phyloP scores from a whole-genome alignment of 2,888 invertebrate genomes.

The Dioctria linearis region DNA sequence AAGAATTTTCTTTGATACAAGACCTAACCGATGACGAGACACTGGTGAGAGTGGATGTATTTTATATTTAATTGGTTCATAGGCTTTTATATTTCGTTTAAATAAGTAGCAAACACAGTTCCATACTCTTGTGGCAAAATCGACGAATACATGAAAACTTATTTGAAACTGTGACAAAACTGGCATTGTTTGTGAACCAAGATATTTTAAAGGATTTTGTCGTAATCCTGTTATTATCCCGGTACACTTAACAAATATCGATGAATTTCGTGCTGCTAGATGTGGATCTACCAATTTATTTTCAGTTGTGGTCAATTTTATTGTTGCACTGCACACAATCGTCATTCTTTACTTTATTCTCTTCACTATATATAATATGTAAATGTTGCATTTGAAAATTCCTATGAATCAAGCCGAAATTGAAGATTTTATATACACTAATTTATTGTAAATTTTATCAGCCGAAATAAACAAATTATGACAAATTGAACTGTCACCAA shows the following conservation, averaged over 20 bases:
- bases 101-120: constrained; percentile 95
- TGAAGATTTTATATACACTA: no score
- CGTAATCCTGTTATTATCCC: neutral
- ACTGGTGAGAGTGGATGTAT: constrained; percentile 89
- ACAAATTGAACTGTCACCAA: no score
- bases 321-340: constrained; percentile 27
- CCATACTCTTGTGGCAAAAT: constrained; percentile 95
- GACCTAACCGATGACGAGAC: constrained; percentile 75
- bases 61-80: constrained; percentile 96
- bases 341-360: constrained; percentile 2
- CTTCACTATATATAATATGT: neutral
- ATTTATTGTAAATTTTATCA: no score
- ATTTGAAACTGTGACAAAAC: constrained; percentile 97
- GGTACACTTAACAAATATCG: neutral
- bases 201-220: neutral
- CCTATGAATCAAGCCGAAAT: no score
- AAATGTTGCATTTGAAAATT: no score
- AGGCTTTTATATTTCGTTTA: constrained; percentile 93
- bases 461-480: no score
- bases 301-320: neutral
- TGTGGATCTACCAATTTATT: constrained; percentile 3
- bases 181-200: constrained; percentile 66
- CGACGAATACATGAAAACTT: constrained; percentile 94
- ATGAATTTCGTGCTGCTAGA: neutral
- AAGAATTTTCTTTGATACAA: constrained; percentile 93